phyloP scores from a whole-genome alignment of 92 coral and sea anemone species.

The Palythoa grandis region DNA sequence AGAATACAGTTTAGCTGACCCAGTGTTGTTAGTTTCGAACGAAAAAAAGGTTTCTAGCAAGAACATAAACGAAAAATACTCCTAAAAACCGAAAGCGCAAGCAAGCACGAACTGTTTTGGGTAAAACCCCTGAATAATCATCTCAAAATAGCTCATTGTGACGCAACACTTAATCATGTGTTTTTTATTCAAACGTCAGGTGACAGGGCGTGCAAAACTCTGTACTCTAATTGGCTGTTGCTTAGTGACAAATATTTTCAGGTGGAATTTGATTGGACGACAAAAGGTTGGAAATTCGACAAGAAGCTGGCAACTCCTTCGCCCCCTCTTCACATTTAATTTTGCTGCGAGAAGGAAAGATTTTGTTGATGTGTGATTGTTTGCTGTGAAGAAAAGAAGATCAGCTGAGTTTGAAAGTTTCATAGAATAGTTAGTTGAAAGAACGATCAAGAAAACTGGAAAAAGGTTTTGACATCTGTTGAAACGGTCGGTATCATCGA shows the following conservation, averaged over 20 bases:
- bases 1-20: background rate
- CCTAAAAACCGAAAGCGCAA: conserved; percentile 5
- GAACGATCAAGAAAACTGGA: background rate
- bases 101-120: conserved; percentile 31
- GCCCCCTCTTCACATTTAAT: background rate
- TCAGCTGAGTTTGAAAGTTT: conserved; percentile 1
- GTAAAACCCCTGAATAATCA: conserved; percentile 34
- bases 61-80: background rate
- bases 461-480: background rate
- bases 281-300: conserved; percentile 20
- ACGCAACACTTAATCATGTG: conserved; percentile 44
- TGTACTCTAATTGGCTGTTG: conserved; percentile 84
- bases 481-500: background rate
- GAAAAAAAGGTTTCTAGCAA: background rate
- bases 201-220: conserved; percentile 72
- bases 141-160: conserved; percentile 29
- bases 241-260: conserved; percentile 51
- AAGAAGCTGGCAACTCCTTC: conserved; percentile 11
- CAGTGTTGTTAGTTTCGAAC: background rate
- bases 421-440: background rate
- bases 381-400: conserved; percentile 8
- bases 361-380: background rate
- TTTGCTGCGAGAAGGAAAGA: conserved; percentile 6
- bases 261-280: conserved; percentile 54
- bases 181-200: conserved; percentile 36